Evolutionary conservation across 2,113 vertebrate genomes (phyloP), one percentile per base, ranked within the genome.

Genomic region (Bungarus multicinctus): DNA sequence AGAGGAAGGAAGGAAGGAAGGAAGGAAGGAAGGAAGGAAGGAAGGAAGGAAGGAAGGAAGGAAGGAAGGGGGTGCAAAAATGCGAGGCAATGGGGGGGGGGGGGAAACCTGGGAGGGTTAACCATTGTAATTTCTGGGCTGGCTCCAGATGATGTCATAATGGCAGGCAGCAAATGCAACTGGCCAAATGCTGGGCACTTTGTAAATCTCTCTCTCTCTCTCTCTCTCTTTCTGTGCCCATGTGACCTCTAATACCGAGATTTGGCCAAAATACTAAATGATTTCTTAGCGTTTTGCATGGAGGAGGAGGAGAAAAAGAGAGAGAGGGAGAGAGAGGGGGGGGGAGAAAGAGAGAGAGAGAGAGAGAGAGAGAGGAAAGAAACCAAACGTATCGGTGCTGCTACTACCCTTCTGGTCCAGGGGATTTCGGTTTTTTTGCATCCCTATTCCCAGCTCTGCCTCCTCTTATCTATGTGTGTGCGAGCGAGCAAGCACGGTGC

Each of bases 121-220:
- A 0, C 94, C 90, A 96, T 95, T 96, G 96, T 96, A 95, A 97
- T 98, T 98, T 97, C 94, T 96, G 97, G 98, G 97, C 97, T 97
- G 97, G 97, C 97, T 97, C 96, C 1, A 47, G 97, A 98, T 98
- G 97, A 98, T 97, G 97, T 98, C 97, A 98, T 98, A 97, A 97
- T 90, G 88, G 88, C 96, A 96, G 97, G 93, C 93, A 97, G 97
- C 97, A 94, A 97, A 97, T 97, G 97, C 96, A 96, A 95, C 64
- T 64, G 94, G 97, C 97, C 86, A 95, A 96, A 94, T 95, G 60
- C 93, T 87, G 96, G 96, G 96, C 85, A 97, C 97, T 96, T 91
- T 55, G 89, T 89, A 97, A 97, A 47, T 95, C 96, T 97, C 93
- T 69, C 96, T 23, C 55, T 23, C 55, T 55, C 54, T 55, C 54